A percentile compares a stretch with the other conserved stretches of the same genome.
These are phyloP conservation scores for Bovichtus diacanthus DNA, from an alignment of 2,797 vertebrate species.

Conservation along the genomic window DNA sequence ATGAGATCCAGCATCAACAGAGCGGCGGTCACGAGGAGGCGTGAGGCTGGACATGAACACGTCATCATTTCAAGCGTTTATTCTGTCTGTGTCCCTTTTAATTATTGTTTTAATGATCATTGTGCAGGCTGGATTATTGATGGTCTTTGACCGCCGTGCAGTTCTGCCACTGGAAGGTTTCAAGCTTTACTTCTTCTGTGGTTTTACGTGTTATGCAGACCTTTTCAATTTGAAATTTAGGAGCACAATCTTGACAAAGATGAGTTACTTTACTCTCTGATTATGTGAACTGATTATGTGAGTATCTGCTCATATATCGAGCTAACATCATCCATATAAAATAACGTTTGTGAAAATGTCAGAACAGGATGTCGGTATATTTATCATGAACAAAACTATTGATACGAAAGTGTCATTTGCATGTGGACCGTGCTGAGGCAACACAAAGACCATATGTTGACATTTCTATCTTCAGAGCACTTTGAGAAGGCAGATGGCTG, in stretches of 20 bases:
- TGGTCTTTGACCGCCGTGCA: too few relatives aligned
- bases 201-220: constrained; percentile 4
- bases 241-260: background rate
- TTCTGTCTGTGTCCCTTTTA: background rate
- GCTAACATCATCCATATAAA: background rate
- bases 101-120: background rate
- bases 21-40: constrained; percentile 39
- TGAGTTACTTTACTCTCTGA: too few relatives aligned
- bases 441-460: background rate
- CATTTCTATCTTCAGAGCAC: background rate
- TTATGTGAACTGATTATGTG: too few relatives aligned
- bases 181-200: background rate
- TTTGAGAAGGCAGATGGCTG: constrained; percentile 4
- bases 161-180: background rate
- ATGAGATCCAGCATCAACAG: constrained; percentile 68
- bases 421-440: background rate
- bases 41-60: constrained; percentile 29
- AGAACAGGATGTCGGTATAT: background rate
- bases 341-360: background rate
- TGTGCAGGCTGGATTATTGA: background rate
- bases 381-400: background rate
- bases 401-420: background rate
- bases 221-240: background rate
- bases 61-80: background rate
- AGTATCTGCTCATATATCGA: background rate